Conservation (phyloP, 2,113 vertebrate species). For the Charina bottae region DNA sequence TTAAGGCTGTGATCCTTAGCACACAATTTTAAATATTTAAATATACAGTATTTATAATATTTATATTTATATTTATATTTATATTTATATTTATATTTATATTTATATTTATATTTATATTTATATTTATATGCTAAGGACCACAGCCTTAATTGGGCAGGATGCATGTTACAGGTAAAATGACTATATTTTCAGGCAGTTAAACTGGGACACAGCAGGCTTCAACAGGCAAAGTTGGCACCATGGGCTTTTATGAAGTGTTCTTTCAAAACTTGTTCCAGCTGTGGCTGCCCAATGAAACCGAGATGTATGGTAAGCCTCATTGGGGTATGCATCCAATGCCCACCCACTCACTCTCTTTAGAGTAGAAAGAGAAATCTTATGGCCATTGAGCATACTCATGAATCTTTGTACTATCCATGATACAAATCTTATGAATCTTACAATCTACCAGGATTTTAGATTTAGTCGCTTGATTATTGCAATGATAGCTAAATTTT, state of each 20-base stretch:
- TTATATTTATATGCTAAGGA: too few species aligned
- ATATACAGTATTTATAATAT: too few species aligned
- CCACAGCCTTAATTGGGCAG: neutral
- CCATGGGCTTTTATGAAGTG: neutral
- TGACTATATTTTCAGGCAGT: neutral
- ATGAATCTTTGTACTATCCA: neutral
- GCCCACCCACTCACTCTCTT: neutral
- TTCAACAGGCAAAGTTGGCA: neutral
- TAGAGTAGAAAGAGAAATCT: neutral
- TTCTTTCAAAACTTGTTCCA: neutral
- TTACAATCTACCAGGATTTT: neutral
- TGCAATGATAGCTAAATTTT: too few species aligned
- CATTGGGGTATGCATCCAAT: neutral
- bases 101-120: too few species aligned
- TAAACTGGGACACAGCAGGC: neutral
- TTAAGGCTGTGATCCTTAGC: too few species aligned
- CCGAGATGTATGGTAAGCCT: neutral
- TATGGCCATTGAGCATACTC: neutral
- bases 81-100: too few species aligned
- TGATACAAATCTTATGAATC: neutral
- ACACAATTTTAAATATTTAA: too few species aligned
- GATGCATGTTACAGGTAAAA: neutral
- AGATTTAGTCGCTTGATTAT: neutral
- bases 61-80: too few species aligned
- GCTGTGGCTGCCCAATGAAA: neutral